Evolutionary conservation across 2,797 vertebrate genomes (phyloP), one percentile per base, ranked within the genome.

Genomic region (Sebastes itinus): DNA sequence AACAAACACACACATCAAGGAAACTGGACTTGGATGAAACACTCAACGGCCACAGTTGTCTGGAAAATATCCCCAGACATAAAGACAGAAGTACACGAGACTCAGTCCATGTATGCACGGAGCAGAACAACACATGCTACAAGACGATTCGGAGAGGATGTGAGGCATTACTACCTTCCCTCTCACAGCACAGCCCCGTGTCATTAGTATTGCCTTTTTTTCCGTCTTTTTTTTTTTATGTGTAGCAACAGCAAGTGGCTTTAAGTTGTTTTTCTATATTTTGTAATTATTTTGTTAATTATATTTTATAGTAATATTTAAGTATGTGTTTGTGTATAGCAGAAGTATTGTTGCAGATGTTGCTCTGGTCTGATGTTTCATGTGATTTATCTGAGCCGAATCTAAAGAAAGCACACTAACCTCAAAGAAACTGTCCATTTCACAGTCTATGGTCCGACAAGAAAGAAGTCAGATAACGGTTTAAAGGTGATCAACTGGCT

Each of bases 231-330:
- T 85, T 85, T 81, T 80, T 70, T 78, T 76, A 64, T 81, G 87
- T 90, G 86, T 88, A 89, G 85, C 85, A 71, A 75, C 46, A 89
- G 68, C 73, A 78, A 82, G n/a, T 77, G 76, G 78, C 89, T 93
- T 91, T 85, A 80, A 80, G 72, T 87, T 83, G 56, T 80, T 86
- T 91, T 91, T 93, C 88, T 91, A 81, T 88, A 86, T 70, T 49
- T 70, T 93, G 74, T 89, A 88, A 92, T 92, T 92, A 82, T 85
- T 87, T 87, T 87, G 83, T 86, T 72, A 81, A 90, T 84, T 79
- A 6, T 86, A 65, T 90, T 91, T 90, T 88, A 85, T 86, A 88
- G 72, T 32, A 62, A 54, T 93, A 92, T 92, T 91, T 93, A 90
- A 89, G 70, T 77, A 52, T 61, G 63, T 83, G 81, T 92, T 67